A percentile compares a stretch with the other conserved stretches of the same genome.
phyloP scores from a whole-genome alignment of 2,888 invertebrate species.

The Urechis unicinctus region DNA sequence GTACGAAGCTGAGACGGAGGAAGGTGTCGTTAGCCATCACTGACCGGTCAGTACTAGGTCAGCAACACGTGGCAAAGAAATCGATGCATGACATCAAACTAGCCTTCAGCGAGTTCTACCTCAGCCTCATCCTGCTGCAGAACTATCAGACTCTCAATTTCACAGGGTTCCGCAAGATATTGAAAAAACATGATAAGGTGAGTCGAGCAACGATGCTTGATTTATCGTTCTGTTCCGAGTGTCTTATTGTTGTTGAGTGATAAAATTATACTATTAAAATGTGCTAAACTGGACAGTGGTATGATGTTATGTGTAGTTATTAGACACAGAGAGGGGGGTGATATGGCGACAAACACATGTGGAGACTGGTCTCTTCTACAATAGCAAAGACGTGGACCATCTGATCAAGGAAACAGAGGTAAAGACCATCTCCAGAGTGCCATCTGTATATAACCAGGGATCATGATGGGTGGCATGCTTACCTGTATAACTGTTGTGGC shows the following conservation, averaged over 20 bases:
- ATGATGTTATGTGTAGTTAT: slow-evolving; percentile 26
- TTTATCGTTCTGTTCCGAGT: neutral
- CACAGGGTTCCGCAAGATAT: slow-evolving; percentile 96
- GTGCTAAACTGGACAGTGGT: neutral
- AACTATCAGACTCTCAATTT: slow-evolving; percentile 98
- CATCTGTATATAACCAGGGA: no score
- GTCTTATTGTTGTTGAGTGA: neutral
- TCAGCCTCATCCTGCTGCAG: slow-evolving; percentile 90
- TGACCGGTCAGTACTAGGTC: neutral
- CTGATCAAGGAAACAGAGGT: slow-evolving; percentile 89
- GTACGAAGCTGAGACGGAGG: neutral
- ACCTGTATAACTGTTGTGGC: no score
- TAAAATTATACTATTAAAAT: neutral
- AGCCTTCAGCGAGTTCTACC: slow-evolving; percentile 97
- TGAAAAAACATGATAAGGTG: slow-evolving; percentile 99
- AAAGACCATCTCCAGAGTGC: neutral
- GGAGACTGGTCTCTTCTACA: slow-evolving; percentile 88
- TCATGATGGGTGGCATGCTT: no score
- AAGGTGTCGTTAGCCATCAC: neutral
- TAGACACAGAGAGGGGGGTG: slow-evolving; percentile 72
- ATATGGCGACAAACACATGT: slow-evolving; percentile 90
- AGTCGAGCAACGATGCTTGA: slow-evolving; percentile 2
- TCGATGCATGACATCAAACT: slow-evolving; percentile 77
- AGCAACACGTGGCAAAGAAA: slow-evolving; percentile 1
- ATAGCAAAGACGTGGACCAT: slow-evolving; percentile 93